phyloP scores from a whole-genome alignment of 2,113 vertebrate species.

The Urocitellus parryii region DNA sequence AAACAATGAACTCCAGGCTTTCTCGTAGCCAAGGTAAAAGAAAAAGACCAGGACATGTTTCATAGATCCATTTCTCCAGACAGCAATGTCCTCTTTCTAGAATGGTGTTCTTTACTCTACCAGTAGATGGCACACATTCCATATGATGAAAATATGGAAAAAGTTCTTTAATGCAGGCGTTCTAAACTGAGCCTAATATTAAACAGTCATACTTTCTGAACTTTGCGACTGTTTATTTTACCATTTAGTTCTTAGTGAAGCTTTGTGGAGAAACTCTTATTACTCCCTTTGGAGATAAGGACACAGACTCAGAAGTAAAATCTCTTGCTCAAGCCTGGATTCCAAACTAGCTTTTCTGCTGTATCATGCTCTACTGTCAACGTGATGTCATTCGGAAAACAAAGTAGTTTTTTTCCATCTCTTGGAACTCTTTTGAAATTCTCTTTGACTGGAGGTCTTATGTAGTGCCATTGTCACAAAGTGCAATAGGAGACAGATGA shows the following conservation, averaged over 20 bases:
- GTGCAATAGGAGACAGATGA: neutral
- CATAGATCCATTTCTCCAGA: neutral
- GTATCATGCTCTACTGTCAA: neutral
- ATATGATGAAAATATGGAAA: neutral
- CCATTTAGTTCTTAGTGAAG: constrained; percentile 36
- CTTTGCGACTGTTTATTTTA: neutral
- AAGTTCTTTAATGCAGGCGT: neutral
- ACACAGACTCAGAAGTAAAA: constrained; percentile 30
- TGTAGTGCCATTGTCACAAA: neutral
- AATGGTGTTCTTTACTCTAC: neutral
- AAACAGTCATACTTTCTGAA: constrained; percentile 47
- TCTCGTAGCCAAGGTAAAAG: constrained; percentile 10
- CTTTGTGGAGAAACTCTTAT: neutral
- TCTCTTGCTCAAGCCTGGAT: constrained; percentile 52
- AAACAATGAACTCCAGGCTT: neutral
- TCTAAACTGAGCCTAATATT: constrained; percentile 1
- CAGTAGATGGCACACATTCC: constrained; percentile 66
- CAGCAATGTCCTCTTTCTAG: neutral
- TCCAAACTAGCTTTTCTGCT: constrained; percentile 6
- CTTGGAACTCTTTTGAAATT: constrained; percentile 4
- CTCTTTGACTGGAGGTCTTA: neutral
- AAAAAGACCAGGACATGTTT: neutral
- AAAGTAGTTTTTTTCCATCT: constrained; percentile 11
- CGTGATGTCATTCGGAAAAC: constrained; percentile 14
- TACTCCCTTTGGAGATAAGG: constrained; percentile 54